phyloP scores from a whole-genome alignment of 2,888 invertebrate genomes.

The Corythucha ciliata region DNA sequence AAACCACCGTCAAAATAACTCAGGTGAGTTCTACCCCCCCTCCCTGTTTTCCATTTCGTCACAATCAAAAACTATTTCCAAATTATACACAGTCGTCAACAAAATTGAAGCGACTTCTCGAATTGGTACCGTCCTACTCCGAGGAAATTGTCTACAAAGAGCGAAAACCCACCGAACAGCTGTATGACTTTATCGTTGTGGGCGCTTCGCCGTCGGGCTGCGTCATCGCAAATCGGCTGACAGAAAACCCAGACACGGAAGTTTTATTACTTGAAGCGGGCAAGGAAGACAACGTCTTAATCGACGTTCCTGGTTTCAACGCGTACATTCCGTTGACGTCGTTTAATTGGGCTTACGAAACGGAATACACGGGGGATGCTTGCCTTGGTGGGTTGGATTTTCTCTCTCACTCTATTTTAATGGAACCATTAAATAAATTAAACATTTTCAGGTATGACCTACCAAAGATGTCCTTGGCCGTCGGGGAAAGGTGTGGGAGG shows the following conservation, averaged over 20 bases:
- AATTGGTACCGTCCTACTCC: too few species aligned
- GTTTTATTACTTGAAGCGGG: conserved; percentile 60
- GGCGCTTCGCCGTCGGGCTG: conserved; percentile 64
- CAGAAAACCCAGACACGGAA: conserved; percentile 52
- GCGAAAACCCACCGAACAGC: background rate
- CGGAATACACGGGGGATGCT: conserved; percentile 53
- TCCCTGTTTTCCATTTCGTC: too few species aligned
- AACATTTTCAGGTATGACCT: conserved; percentile 45
- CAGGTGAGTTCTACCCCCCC: too few species aligned
- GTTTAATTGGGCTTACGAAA: conserved; percentile 62
- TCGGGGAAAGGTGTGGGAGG: conserved; percentile 53
- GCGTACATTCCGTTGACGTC: conserved; percentile 51
- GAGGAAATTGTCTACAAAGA: conserved; percentile 7
- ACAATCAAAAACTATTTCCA: too few species aligned
- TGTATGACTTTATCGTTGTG: conserved; percentile 40
- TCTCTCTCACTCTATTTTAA: too few species aligned
- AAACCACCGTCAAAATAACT: too few species aligned
- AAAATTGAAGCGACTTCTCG: too few species aligned
- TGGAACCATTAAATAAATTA: too few species aligned
- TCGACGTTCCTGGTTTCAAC: conserved; percentile 51
- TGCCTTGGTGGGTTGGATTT: conserved; percentile 44
- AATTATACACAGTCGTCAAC: too few species aligned
- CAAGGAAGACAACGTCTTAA: conserved; percentile 45
- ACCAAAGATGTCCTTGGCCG: conserved; percentile 61
- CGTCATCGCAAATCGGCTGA: conserved; percentile 58